Percentiles rank a stretch among this genome's conserved stretches.
Evolutionary conservation across 2,888 invertebrate species (phyloP).

Genomic region (Chrysotoxum bicinctum): DNA sequence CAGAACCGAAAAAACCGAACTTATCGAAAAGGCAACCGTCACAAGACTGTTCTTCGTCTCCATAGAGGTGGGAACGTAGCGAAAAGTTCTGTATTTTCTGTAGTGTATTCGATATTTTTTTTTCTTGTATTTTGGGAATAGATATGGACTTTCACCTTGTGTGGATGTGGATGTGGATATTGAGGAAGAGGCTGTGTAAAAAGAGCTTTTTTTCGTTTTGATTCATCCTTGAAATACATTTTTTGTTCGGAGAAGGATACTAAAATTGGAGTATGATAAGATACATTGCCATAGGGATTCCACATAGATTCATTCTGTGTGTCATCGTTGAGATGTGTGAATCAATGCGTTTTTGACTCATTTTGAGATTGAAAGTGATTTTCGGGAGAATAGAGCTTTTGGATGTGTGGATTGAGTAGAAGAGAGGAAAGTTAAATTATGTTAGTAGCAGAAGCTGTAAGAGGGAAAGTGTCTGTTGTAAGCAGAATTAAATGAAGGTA

Average conservation of each 20-base stretch:
- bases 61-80: slow-evolving; percentile 57
- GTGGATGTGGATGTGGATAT: neutral
- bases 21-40: slow-evolving; percentile 71
- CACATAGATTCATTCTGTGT: neutral
- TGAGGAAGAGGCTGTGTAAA: slow-evolving; percentile 15
- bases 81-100: slow-evolving; percentile 61
- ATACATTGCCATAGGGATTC: slow-evolving; percentile 55
- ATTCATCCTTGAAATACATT: slow-evolving; percentile 71
- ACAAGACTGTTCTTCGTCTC: slow-evolving; percentile 63
- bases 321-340: neutral
- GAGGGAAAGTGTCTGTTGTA: slow-evolving; percentile 37
- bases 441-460: neutral
- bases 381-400: slow-evolving; percentile 24
- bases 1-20: slow-evolving; percentile 61
- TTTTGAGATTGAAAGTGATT: slow-evolving; percentile 72
- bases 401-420: slow-evolving; percentile 9
- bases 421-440: slow-evolving; percentile 35
- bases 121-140: neutral
- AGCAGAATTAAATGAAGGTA: neutral
- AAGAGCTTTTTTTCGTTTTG: slow-evolving; percentile 44
- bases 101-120: neutral
- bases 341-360: slow-evolving; percentile 47
- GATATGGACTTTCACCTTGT: slow-evolving; percentile 35
- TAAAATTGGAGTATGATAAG: slow-evolving; percentile 57
- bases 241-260: neutral